Percentiles rank a stretch among this genome's conserved stretches.
phyloP scores from a whole-genome alignment of 2,797 vertebrate species.

The Kryptopterus vitreolus region DNA sequence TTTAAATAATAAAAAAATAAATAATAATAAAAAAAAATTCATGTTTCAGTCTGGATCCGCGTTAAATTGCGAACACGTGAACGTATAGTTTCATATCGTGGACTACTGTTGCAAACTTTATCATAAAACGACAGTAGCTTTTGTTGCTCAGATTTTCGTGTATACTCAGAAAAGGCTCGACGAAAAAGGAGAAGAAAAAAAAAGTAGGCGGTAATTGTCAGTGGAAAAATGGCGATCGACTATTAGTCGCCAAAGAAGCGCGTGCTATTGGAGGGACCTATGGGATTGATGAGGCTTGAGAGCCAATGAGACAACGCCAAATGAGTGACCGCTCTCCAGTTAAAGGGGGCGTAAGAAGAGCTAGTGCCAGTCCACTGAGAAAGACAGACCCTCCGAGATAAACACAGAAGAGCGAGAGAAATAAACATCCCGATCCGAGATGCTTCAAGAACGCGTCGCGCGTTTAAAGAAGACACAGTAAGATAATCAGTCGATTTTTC shows the following conservation, averaged over 20 bases:
- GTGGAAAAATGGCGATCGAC: slow-evolving; percentile 78
- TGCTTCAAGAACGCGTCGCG: slow-evolving; percentile 67
- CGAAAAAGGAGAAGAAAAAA: slow-evolving; percentile 52
- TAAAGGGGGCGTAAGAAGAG: slow-evolving; percentile 87
- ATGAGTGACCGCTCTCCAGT: slow-evolving; percentile 80
- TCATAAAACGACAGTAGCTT: slow-evolving; percentile 30
- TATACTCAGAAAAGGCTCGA: slow-evolving; percentile 62
- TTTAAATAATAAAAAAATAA: slow-evolving; percentile 15
- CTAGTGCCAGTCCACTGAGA: slow-evolving; percentile 80
- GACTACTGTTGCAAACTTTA: slow-evolving; percentile 13
- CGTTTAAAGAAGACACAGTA: slow-evolving; percentile 68
- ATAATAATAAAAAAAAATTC: too few relatives aligned
- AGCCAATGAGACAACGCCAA: slow-evolving; percentile 82
- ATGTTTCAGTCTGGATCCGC: too few relatives aligned
- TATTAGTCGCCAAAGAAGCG: slow-evolving; percentile 74
- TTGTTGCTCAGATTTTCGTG: slow-evolving; percentile 56
- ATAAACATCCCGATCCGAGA: slow-evolving; percentile 73
- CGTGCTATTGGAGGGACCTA: slow-evolving; percentile 76
- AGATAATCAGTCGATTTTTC: slow-evolving; percentile 68
- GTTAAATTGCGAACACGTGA: too few relatives aligned
- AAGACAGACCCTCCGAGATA: slow-evolving; percentile 78
- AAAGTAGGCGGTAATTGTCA: slow-evolving; percentile 83
- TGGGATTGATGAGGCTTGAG: slow-evolving; percentile 80
- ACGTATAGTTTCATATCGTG: not conserved
- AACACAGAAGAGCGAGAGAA: slow-evolving; percentile 72